phyloP scores from a whole-genome alignment of 2,888 invertebrate genomes.

The Calliopum simillimum region DNA sequence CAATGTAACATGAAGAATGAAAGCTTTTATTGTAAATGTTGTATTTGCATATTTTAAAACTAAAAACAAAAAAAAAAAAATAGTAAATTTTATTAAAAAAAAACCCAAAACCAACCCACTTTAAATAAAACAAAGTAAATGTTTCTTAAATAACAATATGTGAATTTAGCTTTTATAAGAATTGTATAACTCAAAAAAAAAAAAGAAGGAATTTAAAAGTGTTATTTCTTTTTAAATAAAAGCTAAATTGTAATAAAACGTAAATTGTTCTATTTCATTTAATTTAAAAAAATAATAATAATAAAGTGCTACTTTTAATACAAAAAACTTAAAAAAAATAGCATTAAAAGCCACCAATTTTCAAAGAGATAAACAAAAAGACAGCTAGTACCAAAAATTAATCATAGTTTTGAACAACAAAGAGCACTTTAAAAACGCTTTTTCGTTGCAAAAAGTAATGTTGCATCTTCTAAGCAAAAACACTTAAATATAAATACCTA shows the following conservation, averaged over 20 bases:
- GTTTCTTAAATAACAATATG: neutral
- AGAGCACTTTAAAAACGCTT: too few relatives aligned
- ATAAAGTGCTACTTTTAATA: neutral
- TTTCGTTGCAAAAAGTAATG: too few relatives aligned
- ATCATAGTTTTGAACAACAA: constrained; percentile 41
- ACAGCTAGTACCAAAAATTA: constrained; percentile 55
- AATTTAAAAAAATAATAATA: neutral
- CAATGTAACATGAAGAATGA: constrained; percentile 11
- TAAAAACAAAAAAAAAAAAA: constrained; percentile 34
- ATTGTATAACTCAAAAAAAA: neutral
- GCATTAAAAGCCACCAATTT: neutral
- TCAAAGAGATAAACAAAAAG: constrained; percentile 30
- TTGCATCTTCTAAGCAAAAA: neutral
- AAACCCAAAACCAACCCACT: constrained; percentile 30
- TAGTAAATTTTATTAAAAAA: constrained; percentile 2
- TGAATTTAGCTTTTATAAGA: neutral
- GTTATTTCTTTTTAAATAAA: neutral
- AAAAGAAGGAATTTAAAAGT: neutral
- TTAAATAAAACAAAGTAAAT: neutral
- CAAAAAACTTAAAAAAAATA: neutral
- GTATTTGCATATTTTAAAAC: constrained; percentile 37
- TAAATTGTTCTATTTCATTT: neutral
- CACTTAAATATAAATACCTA: neutral
- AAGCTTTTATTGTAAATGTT: constrained; percentile 32
- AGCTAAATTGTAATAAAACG: constrained; percentile 25